A percentile compares a stretch with the other conserved stretches of the same genome.
These are phyloP conservation scores for Zapus hudsonius DNA, from an alignment of 2,113 vertebrate species.

Conservation along the genomic window DNA sequence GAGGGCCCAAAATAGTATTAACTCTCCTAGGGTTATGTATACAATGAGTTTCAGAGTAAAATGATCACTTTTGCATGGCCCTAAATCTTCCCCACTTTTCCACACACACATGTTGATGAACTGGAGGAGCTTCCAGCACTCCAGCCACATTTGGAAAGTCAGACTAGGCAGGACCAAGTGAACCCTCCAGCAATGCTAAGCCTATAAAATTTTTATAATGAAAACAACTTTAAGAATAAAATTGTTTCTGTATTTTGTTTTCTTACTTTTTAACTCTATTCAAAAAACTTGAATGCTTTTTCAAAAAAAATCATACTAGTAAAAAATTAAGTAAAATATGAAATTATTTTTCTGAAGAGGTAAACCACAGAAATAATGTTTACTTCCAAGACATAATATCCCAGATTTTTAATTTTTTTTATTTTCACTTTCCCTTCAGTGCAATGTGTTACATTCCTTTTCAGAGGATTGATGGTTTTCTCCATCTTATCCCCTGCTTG, in stretches of 20 bases:
- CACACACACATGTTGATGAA: not conserved
- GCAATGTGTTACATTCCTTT: not conserved
- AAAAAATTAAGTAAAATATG: slow-evolving; percentile 19
- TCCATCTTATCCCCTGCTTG: not conserved
- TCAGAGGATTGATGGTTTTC: not conserved
- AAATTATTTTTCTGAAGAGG: slow-evolving; percentile 23
- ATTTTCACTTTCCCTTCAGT: not conserved
- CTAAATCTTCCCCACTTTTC: not conserved
- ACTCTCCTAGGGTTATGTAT: not conserved
- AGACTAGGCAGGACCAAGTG: not conserved
- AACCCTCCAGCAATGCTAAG: not conserved
- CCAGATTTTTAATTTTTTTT: slow-evolving; percentile 7
- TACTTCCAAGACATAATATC: not conserved
- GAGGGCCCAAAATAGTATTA: not conserved
- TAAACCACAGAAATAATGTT: not conserved
- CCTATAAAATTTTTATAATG: not conserved
- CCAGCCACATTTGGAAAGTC: not conserved
- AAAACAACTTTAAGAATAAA: not conserved
- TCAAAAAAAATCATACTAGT: slow-evolving; percentile 9
- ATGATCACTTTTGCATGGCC: not conserved
- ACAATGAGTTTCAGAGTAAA: not conserved
- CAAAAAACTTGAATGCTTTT: slow-evolving; percentile 23
- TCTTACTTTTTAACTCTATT: not conserved
- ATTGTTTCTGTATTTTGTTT: not conserved
- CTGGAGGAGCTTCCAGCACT: not conserved